Percentiles rank a stretch among this genome's conserved stretches.
These are phyloP conservation scores for Chrysolina oricalcia DNA, from an alignment of 2,888 invertebrate species.

Conservation along the genomic window DNA sequence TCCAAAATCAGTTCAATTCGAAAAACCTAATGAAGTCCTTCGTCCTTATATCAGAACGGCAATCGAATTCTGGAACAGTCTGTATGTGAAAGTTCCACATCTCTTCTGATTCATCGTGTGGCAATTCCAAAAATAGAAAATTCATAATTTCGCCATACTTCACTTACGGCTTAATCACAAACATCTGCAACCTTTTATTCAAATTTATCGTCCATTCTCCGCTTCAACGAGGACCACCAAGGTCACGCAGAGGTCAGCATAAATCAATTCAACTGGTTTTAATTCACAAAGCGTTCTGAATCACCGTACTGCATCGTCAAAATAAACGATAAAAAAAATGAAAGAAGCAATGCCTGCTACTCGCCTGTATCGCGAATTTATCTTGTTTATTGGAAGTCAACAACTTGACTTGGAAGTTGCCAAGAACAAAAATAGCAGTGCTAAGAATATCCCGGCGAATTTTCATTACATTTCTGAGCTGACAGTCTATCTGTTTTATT, in stretches of 20 bases:
- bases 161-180: neutral
- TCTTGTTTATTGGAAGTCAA: conserved; percentile 54
- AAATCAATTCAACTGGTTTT: conserved; percentile 21
- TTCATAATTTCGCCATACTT: conserved; percentile 6
- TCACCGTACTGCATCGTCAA: conserved; percentile 30
- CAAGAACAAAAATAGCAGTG: conserved; percentile 49
- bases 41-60: too few relatives aligned
- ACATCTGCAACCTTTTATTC: conserved; percentile 19
- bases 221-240: conserved; percentile 3
- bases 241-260: conserved; percentile 14
- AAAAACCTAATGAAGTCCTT: too few relatives aligned
- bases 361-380: conserved; percentile 19
- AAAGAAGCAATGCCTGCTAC: conserved; percentile 19
- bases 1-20: too few relatives aligned
- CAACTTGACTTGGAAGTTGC: conserved; percentile 52
- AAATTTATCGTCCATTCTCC: conserved; percentile 6
- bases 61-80: too few relatives aligned
- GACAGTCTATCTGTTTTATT: conserved; percentile 50
- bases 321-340: conserved; percentile 38
- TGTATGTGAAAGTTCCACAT: neutral
- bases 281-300: conserved; percentile 18
- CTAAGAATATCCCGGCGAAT: conserved; percentile 46
- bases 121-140: conserved; percentile 1
- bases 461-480: conserved; percentile 50
- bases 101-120: neutral